A percentile compares a stretch with the other conserved stretches of the same genome.
Conservation (phyloP, 2,113 vertebrate genomes). For the Anarhynchus alexandrinus region DNA sequence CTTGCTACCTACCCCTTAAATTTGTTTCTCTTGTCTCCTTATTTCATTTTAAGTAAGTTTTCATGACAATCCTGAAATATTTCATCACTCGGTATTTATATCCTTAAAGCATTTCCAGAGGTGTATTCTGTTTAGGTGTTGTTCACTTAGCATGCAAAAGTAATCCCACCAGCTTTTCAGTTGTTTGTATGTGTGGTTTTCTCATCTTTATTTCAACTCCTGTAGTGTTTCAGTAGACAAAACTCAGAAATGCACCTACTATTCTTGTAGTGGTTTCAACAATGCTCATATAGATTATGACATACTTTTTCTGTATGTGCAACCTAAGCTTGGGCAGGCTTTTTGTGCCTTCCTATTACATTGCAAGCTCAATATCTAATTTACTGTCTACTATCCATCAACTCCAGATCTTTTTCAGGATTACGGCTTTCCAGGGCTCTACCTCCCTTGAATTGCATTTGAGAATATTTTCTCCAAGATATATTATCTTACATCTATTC, state of each 20-base stretch:
- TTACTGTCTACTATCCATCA: conserved; percentile 27
- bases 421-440: background rate
- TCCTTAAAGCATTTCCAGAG: background rate
- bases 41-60: background rate
- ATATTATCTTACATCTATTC: background rate
- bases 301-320: background rate
- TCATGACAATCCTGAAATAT: background rate
- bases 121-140: background rate
- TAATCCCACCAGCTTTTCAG: background rate
- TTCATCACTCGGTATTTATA: background rate
- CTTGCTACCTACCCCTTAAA: background rate
- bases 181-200: background rate
- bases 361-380: conserved; percentile 3
- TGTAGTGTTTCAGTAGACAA: background rate
- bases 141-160: background rate
- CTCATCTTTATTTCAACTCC: background rate
- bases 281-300: background rate
- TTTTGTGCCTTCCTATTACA: background rate
- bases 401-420: background rate
- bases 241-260: background rate
- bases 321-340: background rate
- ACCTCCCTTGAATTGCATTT: background rate
- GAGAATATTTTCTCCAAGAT: background rate
- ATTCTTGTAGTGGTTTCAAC: background rate
- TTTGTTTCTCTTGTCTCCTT: background rate